Percentiles rank a stretch among this genome's conserved stretches.
These are phyloP conservation scores for Spizaetus ornatus DNA, from an alignment of 2,113 vertebrate genomes.

Conservation along the genomic window DNA sequence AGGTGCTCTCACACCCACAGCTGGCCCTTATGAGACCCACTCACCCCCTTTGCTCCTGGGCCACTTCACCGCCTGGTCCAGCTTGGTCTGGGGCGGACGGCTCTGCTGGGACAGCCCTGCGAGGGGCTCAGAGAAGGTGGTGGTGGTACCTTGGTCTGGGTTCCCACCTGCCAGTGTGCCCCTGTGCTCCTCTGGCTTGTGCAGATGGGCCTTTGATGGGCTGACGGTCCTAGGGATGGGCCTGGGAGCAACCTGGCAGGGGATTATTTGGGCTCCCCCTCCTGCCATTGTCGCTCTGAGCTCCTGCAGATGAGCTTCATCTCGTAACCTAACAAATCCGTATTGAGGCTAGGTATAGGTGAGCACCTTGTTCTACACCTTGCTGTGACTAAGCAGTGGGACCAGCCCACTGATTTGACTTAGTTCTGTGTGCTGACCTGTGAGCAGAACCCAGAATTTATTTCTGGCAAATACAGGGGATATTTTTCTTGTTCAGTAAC, in stretches of 20 bases:
- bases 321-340: not conserved
- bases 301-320: not conserved
- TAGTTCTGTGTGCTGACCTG: not conserved
- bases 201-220: not conserved
- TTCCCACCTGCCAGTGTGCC: not conserved
- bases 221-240: not conserved
- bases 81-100: not conserved
- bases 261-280: not conserved
- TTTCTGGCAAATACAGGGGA: not conserved
- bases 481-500: not conserved
- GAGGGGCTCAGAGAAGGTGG: not conserved
- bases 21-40: not conserved
- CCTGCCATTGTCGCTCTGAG: not conserved
- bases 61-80: not conserved
- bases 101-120: not conserved
- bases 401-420: not conserved
- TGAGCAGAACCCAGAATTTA: not conserved
- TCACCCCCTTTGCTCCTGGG: not conserved
- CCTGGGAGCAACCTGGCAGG: not conserved
- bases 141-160: not conserved
- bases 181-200: not conserved
- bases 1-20: not conserved
- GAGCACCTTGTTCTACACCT: not conserved
- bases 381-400: not conserved
- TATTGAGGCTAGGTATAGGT: not conserved